Conservation (phyloP, 2,888 invertebrate species). For the Melanophora roralis region DNA sequence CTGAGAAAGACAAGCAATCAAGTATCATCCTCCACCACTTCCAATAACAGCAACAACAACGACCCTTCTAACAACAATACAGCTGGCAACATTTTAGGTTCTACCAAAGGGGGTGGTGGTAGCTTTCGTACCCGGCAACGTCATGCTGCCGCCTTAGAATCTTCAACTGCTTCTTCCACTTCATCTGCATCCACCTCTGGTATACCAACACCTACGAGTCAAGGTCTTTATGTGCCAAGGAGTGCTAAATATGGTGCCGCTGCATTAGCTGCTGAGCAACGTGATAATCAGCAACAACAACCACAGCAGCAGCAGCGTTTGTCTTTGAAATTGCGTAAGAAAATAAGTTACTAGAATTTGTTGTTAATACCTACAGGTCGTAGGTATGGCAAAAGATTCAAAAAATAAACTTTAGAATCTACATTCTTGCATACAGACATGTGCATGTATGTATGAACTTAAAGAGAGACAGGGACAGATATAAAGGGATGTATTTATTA, state of each 20-base stretch:
- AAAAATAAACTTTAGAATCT: constrained; percentile 25
- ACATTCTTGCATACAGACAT: neutral
- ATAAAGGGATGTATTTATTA: too few species aligned
- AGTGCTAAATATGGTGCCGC: constrained; percentile 62
- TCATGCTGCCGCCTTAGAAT: constrained; percentile 59
- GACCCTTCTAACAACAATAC: constrained; percentile 14
- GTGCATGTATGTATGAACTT: neutral
- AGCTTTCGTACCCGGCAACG: constrained; percentile 45
- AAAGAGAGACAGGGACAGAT: neutral
- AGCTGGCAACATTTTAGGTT: constrained; percentile 5
- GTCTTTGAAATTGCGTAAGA: constrained; percentile 74
- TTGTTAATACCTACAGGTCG: constrained; percentile 47
- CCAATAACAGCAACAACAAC: constrained; percentile 56
- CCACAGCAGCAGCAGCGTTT: constrained; percentile 68
- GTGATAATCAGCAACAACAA: constrained; percentile 66
- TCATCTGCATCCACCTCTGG: constrained; percentile 71
- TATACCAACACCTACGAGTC: constrained; percentile 71
- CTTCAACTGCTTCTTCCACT: constrained; percentile 71
- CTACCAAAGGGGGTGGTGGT: constrained; percentile 16
- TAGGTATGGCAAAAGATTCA: constrained; percentile 42
- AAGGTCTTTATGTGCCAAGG: constrained; percentile 64
- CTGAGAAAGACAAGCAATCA: constrained; percentile 71
- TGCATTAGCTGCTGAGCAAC: constrained; percentile 63
- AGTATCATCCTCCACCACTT: constrained; percentile 45
- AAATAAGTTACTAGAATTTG: constrained; percentile 74